A percentile compares a stretch with the other conserved stretches of the same genome.
phyloP scores from a whole-genome alignment of 2,113 vertebrate genomes.

The Typhlomys cinereus region DNA sequence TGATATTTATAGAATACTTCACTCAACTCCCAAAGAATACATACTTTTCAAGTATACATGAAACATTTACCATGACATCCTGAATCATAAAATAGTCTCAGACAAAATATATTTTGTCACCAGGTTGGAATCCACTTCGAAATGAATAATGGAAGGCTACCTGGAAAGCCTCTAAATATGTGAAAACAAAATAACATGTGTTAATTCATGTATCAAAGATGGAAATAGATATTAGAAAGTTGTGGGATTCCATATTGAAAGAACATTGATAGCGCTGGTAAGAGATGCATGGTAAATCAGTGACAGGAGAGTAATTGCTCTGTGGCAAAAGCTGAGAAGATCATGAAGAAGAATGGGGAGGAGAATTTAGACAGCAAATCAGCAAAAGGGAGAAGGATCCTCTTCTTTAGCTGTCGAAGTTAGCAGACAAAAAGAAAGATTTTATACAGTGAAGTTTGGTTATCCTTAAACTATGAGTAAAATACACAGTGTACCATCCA shows the following conservation, averaged over 20 bases:
- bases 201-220: neutral
- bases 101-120: neutral
- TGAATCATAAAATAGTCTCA: neutral
- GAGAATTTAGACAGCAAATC: neutral
- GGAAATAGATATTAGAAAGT: slow-evolving; percentile 14
- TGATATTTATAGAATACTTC: neutral
- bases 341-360: neutral
- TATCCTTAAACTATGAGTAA: neutral
- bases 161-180: neutral
- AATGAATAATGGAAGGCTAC: neutral
- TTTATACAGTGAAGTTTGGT: neutral
- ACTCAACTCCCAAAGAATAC: neutral
- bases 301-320: neutral
- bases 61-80: neutral
- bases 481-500: neutral
- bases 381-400: neutral
- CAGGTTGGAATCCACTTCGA: neutral
- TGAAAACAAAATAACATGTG: neutral
- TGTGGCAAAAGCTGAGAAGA: neutral
- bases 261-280: neutral
- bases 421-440: neutral
- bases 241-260: neutral
- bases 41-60: neutral
- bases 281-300: neutral
- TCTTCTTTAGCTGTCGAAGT: neutral